Base-by-base conservation (phyloP, 2,888 invertebrate species). In the Smittia aterrima region DNA sequence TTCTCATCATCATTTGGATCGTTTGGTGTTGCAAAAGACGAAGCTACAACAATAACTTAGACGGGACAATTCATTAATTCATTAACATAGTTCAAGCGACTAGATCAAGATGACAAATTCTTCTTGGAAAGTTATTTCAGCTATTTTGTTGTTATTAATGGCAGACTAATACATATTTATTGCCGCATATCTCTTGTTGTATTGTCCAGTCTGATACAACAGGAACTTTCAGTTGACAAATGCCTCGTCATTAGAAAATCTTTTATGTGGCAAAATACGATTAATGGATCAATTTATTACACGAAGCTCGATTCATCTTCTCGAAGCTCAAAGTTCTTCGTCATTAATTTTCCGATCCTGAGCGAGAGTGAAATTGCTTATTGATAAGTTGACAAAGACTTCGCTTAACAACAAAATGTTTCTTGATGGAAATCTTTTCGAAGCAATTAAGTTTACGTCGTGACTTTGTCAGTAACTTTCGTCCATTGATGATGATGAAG, bases 1-100 rank as follows among this genome's bases (percentile, higher is more conserved):
- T 87, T 2, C 78, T 88, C 0, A 79, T 89, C 1, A 82, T 87
- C 53, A 81, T 86, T 76, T 79, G 87, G 1, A 85, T 90, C 71
- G 82, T 86, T 74, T 88, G 87, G 84, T 90, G 89, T 79, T 84
- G 24, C n/a, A 70, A 22, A 32, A 24, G 70, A 58, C 18, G 70
- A 76, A 84, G 82, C 32, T 32, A 3, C 32, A 32, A 32, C 32
- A 9, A 32, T 32, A 32, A 32, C 32, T 32, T 32, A 32, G 32
- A 32, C 9, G 32, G 32, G 9, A 32, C 32, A 32, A 32, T 32
- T 32, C 32, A 32, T 32, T 32, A 32, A 32, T 32, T 32, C 32
- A 32, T 32, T 32, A 32, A 32, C 32, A 32, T 32, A 32, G 32
- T 32, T 32, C 32, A 6, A 32, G 32, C 3, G 32, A 32, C 4